Evolutionary conservation across 1,140 invertebrate species (phyloP).

Genomic region (Druon quercuslanigerum): DNA sequence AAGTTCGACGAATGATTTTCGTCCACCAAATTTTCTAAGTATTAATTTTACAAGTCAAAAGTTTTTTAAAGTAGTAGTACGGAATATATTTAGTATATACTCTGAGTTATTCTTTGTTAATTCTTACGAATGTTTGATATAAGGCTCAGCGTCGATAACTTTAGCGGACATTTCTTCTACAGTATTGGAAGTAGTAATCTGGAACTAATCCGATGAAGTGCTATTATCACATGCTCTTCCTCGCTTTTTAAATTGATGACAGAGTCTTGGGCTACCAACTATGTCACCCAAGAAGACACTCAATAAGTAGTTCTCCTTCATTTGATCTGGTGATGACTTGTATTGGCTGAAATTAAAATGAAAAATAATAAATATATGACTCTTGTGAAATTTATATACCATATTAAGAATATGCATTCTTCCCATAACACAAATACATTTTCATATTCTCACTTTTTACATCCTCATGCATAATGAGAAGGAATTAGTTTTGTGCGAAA

Average conservation of each 20-base stretch:
- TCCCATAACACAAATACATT: neutral
- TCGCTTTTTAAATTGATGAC: conserved; percentile 85
- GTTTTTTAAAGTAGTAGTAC: no score
- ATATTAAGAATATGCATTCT: no score
- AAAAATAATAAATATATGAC: no score
- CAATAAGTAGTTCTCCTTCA: conserved; percentile 87
- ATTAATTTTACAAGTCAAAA: no score
- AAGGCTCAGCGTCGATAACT: neutral
- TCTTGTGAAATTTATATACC: no score
- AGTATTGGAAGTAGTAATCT: neutral
- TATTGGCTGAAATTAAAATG: conserved; percentile 81
- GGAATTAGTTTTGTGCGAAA: no score
- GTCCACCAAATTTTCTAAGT: no score
- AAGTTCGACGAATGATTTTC: no score
- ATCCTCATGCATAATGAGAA: no score
- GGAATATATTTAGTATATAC: neutral
- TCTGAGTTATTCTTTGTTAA: neutral
- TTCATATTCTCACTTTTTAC: neutral
- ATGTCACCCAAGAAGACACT: conserved; percentile 90
- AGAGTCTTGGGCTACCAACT: conserved; percentile 84
- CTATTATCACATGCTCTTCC: conserved; percentile 74
- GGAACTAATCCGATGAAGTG: conserved; percentile 47
- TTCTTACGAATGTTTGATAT: neutral
- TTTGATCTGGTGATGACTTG: conserved; percentile 82
- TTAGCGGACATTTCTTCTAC: neutral